Base-by-base conservation (phyloP, 2,888 invertebrate species). In the Bombyx huttoni region DNA sequence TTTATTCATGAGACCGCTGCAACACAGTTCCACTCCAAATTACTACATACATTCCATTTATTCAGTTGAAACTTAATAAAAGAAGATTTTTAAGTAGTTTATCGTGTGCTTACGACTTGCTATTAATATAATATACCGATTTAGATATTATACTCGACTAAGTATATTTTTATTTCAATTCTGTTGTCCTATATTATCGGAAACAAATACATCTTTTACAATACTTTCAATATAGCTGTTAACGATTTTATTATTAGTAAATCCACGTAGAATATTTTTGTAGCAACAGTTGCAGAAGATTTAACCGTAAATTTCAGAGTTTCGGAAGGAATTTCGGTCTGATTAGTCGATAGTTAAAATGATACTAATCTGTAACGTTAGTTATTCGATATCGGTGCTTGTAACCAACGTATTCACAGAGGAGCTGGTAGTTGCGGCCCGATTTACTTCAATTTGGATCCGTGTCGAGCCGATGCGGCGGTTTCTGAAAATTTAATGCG, bases 401-500 rank as follows among this genome's bases (percentile, higher is more conserved):
- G 24, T 24, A 24, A 40, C 6, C 8, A 33, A 34, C 33, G 24
- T 48, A 33, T n/a, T 6, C 48, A 48, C n/a, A 8, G 24, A 34
- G 14, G 49, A 57, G 52, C 56, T 53, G 58, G 53, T 58, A 60
- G 62, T 60, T 54, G 55, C 56, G 60, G 60, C 58, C 57, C 66
- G 69, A 72, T 73, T 70, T 71, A 69, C 68, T 71, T 68, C 71
- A 73, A 74, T 75, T 75, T 69, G 64, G 61, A 65, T 61, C 63
- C 64, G 63, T 65, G 67, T 67, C 63, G 67, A 66, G 64, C 62
- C 64, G 58, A 64, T 63, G 65, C 64, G 67, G 68, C 60, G 59
- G 58, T 52, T 51, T 51, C 62, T 77, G 78, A 78, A 78, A 76
- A 69, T 72, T 76, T 75, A 75, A 78, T 76, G 71, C 59, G 57